Evolutionary conservation across 92 coral and sea anemone genomes (phyloP).

Genomic region (Phenganax marumi): DNA sequence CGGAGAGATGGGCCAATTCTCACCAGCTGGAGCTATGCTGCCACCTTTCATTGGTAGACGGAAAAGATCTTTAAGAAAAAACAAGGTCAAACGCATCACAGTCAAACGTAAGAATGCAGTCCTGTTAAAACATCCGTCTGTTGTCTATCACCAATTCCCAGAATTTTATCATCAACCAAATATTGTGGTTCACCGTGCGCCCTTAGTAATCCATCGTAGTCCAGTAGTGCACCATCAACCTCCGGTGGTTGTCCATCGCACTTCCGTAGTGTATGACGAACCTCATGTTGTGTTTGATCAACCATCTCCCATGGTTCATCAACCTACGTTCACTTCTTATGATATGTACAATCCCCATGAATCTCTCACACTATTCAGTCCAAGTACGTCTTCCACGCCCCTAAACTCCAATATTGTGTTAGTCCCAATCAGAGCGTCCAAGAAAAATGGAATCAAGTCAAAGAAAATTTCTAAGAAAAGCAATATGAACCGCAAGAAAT

Average conservation of each 20-base stretch:
- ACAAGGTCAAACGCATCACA: slow-evolving; percentile 65
- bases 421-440: slow-evolving; percentile 59
- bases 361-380: slow-evolving; percentile 52
- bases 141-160: slow-evolving; percentile 95
- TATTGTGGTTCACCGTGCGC: slow-evolving; percentile 93
- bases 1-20: not conserved
- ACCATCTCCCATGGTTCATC: slow-evolving; percentile 78
- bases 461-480: not conserved
- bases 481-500: not conserved
- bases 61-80: slow-evolving; percentile 46
- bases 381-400: slow-evolving; percentile 55
- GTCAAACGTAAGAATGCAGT: slow-evolving; percentile 83
- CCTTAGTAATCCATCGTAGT: slow-evolving; percentile 88
- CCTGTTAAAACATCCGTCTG: slow-evolving; percentile 82
- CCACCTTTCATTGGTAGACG: slow-evolving; percentile 18
- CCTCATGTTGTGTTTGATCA: slow-evolving; percentile 83
- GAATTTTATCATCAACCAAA: slow-evolving; percentile 96
- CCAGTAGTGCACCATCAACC: slow-evolving; percentile 93
- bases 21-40: not conserved
- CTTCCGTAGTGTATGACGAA: slow-evolving; percentile 92
- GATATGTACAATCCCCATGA: slow-evolving; percentile 76
- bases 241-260: slow-evolving; percentile 90
- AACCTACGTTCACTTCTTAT: slow-evolving; percentile 73
- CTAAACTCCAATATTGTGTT: not conserved
- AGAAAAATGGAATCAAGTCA: slow-evolving; percentile 6